Evolutionary conservation across 1,140 invertebrate species (phyloP).

Genomic region (Neodiprion virginianus): DNA sequence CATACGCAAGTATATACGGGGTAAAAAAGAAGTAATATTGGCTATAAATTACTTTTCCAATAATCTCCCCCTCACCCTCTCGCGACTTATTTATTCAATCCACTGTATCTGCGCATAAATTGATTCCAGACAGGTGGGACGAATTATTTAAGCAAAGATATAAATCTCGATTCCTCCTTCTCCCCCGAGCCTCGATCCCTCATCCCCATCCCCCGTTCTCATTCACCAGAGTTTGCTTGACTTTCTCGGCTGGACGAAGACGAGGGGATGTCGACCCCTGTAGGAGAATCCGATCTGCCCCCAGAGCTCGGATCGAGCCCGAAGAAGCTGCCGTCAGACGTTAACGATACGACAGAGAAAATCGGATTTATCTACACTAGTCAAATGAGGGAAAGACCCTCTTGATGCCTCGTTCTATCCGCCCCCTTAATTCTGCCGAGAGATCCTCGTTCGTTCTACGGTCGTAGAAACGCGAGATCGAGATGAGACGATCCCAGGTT

Average conservation of each 20-base stretch:
- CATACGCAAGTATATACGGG: too few relatives aligned
- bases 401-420: too few relatives aligned
- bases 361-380: neutral
- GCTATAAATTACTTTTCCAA: constrained; percentile 7
- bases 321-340: neutral
- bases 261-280: too few relatives aligned
- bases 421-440: neutral
- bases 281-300: too few relatives aligned
- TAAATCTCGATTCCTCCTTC: neutral
- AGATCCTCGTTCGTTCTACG: neutral
- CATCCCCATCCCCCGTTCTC: too few relatives aligned
- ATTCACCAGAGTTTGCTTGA: neutral
- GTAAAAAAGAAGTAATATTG: neutral
- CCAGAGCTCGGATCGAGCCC: neutral
- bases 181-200: too few relatives aligned
- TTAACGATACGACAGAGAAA: neutral
- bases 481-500: neutral
- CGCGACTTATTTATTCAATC: constrained; percentile 1
- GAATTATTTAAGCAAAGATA: constrained; percentile 6
- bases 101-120: constrained; percentile 5
- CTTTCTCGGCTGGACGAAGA: neutral
- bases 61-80: neutral
- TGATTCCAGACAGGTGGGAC: neutral
- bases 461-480: neutral
- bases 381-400: neutral